A percentile compares a stretch with the other conserved stretches of the same genome.
These are phyloP conservation scores for Drosophila paranaensis DNA, from an alignment of 2,888 invertebrate genomes.

Conservation along the genomic window DNA sequence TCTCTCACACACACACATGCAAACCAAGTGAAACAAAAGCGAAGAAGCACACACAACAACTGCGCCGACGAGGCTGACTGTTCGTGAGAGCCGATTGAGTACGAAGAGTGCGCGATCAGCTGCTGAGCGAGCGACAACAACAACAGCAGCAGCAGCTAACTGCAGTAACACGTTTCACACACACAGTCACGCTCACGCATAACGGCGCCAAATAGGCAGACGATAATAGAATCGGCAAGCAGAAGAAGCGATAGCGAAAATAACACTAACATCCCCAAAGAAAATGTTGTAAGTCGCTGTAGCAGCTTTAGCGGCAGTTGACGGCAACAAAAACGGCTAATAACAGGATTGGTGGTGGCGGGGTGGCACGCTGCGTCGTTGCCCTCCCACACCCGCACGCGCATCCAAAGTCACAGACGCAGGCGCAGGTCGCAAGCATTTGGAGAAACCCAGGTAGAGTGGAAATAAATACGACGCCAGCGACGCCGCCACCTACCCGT, in stretches of 20 bases:
- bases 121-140: slow-evolving; percentile 9
- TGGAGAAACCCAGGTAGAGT: slow-evolving; percentile 60
- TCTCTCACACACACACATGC: slow-evolving; percentile 5
- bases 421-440: slow-evolving; percentile 34
- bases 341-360: slow-evolving; percentile 52
- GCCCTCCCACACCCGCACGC: slow-evolving; percentile 53
- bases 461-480: slow-evolving; percentile 10
- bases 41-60: slow-evolving; percentile 19
- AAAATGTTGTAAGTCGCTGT: slow-evolving; percentile 55
- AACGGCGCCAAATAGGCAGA: slow-evolving; percentile 12
- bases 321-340: slow-evolving; percentile 50
- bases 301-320: slow-evolving; percentile 23
- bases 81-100: slow-evolving; percentile 28
- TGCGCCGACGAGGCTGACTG: slow-evolving; percentile 7
- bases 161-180: slow-evolving; percentile 10
- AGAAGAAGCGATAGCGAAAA: slow-evolving; percentile 12
- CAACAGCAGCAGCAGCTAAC: neutral
- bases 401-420: slow-evolving; percentile 32
- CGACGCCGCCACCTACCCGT: slow-evolving; percentile 29
- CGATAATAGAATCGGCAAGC: slow-evolving; percentile 34
- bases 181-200: slow-evolving; percentile 8
- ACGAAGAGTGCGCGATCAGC: slow-evolving; percentile 26
- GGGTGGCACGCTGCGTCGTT: slow-evolving; percentile 60
- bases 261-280: slow-evolving; percentile 25
- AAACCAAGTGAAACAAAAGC: slow-evolving; percentile 30